These are phyloP conservation scores for Drosophila diplacantha DNA, from an alignment of 2,888 invertebrate genomes.

Conservation along the genomic window DNA sequence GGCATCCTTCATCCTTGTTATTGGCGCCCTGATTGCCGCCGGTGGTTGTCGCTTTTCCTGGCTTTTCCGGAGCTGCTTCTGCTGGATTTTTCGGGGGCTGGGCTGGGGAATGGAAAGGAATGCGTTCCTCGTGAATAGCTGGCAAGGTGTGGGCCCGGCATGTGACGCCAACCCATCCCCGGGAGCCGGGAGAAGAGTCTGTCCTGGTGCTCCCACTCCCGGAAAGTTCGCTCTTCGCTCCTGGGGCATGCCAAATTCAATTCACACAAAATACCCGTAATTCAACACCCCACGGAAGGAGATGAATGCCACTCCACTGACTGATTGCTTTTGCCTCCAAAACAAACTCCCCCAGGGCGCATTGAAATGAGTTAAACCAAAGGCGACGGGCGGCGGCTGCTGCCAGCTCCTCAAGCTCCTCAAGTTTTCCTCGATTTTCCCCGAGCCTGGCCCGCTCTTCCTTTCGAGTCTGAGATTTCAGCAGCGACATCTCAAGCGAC, in stretches of 20 bases:
- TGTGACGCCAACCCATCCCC: slow-evolving; percentile 37
- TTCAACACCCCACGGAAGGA: slow-evolving; percentile 64
- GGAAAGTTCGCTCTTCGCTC: slow-evolving; percentile 5
- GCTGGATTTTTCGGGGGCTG: slow-evolving; percentile 2
- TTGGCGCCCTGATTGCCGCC: slow-evolving; percentile 65
- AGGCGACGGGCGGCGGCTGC: slow-evolving; percentile 12
- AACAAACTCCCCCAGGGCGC: slow-evolving; percentile 53
- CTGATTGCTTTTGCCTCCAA: slow-evolving; percentile 66
- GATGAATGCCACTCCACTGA: slow-evolving; percentile 65
- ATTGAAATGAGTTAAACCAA: slow-evolving; percentile 65
- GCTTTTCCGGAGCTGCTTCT: slow-evolving; percentile 14
- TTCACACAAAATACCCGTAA: slow-evolving; percentile 72
- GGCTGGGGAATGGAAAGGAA: slow-evolving; percentile 46
- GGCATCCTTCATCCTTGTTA: slow-evolving; percentile 52
- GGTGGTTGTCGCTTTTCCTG: slow-evolving; percentile 57
- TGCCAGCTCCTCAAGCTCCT: slow-evolving; percentile 10
- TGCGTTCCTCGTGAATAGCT: slow-evolving; percentile 68
- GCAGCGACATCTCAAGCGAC: slow-evolving; percentile 70
- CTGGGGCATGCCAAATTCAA: slow-evolving; percentile 65
- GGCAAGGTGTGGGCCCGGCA: slow-evolving; percentile 47
- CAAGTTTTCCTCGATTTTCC: slow-evolving; percentile 26
- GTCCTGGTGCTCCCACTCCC: slow-evolving; percentile 1
- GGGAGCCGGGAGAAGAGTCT: slow-evolving; percentile 10
- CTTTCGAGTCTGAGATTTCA: slow-evolving; percentile 55
- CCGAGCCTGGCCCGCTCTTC: slow-evolving; percentile 22